Base-by-base conservation (phyloP, 2,113 vertebrate genomes). In the Tichodroma muraria region DNA sequence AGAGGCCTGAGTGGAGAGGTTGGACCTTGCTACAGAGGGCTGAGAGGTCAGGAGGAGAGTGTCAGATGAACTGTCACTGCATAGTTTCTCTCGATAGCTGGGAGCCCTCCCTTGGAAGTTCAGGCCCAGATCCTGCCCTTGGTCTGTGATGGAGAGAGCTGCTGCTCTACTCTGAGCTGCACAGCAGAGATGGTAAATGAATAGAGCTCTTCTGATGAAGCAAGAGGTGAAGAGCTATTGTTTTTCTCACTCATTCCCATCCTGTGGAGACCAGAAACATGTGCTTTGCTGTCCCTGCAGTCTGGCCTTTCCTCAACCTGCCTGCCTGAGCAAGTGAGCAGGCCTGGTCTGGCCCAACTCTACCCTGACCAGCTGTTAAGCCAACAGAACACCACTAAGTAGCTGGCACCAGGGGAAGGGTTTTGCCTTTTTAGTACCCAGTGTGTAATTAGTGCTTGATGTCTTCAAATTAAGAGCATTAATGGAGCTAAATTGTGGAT, bases 391-490 rank as follows among this genome's bases (percentile, higher is more conserved):
- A 95, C 96, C 97, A 97, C 97, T 97, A 96, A 97, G 97, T 97
- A 97, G 97, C 97, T 97, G 98, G 98, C 97, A 97, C 97, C 96
- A 91, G 96, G 97, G 95, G 98, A 97, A 97, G 97, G 97, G 95
- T 97, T 97, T 96, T 98, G 96, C 97, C 96, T 98, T 98, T 98
- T 98, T 98, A 98, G 98, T 98, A 97, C 97, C 98, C 98, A 97
- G 98, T 98, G 97, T 98, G 97, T 98, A 98, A 98, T 98, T 98
- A 98, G 97, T 98, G 97, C 98, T 97, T 98, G 97, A 98, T 98
- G 98, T 98, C 98, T 98, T 98, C 98, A 97, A 98, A 98, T 98
- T 98, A 98, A 98, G 98, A 98, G 98, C 98, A 98, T 98, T 98
- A 98, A 98, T 98, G 97, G 98, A 98, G 97, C 98, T 98, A 98